These are phyloP conservation scores for Holothuria leucospilota DNA, from an alignment of 53 echinoderm and acorn worm species.

Conservation along the genomic window DNA sequence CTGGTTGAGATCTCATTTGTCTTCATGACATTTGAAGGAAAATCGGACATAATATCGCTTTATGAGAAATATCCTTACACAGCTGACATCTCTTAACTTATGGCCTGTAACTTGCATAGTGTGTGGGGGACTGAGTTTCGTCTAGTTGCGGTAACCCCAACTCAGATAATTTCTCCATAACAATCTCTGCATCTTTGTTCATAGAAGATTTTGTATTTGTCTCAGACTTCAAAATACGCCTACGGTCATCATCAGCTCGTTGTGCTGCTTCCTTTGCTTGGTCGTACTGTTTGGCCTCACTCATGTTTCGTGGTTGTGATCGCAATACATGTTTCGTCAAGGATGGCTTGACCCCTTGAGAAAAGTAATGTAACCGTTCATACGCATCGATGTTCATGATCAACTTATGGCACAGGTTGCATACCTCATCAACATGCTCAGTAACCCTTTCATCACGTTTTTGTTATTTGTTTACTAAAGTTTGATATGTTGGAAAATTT, in stretches of 20 bases:
- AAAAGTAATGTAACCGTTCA: slow-evolving; percentile 37
- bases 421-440: slow-evolving; percentile 22
- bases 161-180: slow-evolving; percentile 32
- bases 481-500: slow-evolving; percentile 10
- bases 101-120: neutral
- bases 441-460: neutral
- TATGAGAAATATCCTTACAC: too few relatives aligned
- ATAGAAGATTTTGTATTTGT: neutral
- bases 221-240: neutral
- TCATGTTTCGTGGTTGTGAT: slow-evolving; percentile 29
- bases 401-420: slow-evolving; percentile 36
- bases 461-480: slow-evolving; percentile 13
- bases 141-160: neutral
- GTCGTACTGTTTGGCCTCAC: slow-evolving; percentile 1
- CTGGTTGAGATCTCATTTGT: too few relatives aligned
- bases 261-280: slow-evolving; percentile 43
- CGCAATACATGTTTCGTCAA: slow-evolving; percentile 43
- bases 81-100: too few relatives aligned
- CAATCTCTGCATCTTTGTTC: slow-evolving; percentile 11
- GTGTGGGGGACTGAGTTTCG: neutral
- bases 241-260: slow-evolving; percentile 3
- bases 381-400: neutral
- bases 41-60: too few relatives aligned
- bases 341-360: slow-evolving; percentile 12
- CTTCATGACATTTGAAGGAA: too few relatives aligned